A percentile compares a stretch with the other conserved stretches of the same genome.
Evolutionary conservation across 2,888 invertebrate species (phyloP).

Genomic region (Yponomeuta evonymella): DNA sequence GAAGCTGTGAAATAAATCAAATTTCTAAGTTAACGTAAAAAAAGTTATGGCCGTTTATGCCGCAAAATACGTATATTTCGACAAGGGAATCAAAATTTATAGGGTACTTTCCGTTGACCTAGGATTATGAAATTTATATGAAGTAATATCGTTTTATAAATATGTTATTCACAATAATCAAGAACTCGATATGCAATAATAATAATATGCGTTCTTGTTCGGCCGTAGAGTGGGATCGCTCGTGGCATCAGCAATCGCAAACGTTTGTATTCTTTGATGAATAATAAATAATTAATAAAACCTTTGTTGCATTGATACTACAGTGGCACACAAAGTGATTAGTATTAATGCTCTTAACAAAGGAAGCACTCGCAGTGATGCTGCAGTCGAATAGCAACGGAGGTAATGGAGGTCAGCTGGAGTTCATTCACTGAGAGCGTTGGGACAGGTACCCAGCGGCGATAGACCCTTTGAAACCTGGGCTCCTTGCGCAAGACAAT

Average conservation of each 20-base stretch:
- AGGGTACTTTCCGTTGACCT: too few relatives aligned
- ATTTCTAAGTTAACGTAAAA: too few relatives aligned
- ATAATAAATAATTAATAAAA: slow-evolving; percentile 19
- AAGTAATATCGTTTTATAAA: too few relatives aligned
- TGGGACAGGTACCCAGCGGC: slow-evolving; percentile 45
- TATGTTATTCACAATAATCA: too few relatives aligned
- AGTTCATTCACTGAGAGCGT: slow-evolving; percentile 46
- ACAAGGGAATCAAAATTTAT: too few relatives aligned
- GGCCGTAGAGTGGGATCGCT: not conserved
- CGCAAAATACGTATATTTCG: too few relatives aligned
- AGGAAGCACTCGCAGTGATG: slow-evolving; percentile 18
- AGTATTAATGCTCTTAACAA: not conserved
- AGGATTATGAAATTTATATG: too few relatives aligned
- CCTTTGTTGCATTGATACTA: slow-evolving; percentile 21
- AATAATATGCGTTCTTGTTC: too few relatives aligned
- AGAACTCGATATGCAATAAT: too few relatives aligned
- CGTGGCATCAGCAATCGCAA: not conserved
- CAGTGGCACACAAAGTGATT: slow-evolving; percentile 1
- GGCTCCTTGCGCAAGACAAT: slow-evolving; percentile 41
- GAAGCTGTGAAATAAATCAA: too few relatives aligned
- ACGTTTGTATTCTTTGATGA: slow-evolving; percentile 18
- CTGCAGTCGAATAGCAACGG: slow-evolving; percentile 10
- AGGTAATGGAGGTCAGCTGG: slow-evolving; percentile 21
- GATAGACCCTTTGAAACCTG: slow-evolving; percentile 21
- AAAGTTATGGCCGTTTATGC: too few relatives aligned